These are phyloP conservation scores for Lasioglossum villosulum DNA, from an alignment of 2,888 invertebrate genomes.

Conservation along the genomic window DNA sequence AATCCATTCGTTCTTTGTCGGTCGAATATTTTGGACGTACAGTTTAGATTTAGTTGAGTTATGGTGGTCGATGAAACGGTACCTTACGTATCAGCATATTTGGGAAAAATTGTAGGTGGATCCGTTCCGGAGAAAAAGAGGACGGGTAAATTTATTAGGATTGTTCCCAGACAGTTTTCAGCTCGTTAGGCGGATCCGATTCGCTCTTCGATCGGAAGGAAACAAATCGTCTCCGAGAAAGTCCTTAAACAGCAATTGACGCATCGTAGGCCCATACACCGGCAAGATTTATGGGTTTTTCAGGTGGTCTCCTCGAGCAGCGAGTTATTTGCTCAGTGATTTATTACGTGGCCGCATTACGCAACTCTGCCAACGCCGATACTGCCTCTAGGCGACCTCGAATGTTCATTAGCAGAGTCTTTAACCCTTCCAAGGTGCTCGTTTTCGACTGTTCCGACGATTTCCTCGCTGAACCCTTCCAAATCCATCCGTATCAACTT, in stretches of 20 bases:
- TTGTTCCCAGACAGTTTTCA: neutral
- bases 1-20: too few relatives aligned
- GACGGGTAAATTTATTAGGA: neutral
- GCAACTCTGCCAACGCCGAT: neutral
- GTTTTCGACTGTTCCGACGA: neutral
- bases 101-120: neutral
- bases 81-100: neutral
- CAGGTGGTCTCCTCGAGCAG: neutral
- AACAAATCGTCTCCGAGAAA: neutral
- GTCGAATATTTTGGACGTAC: too few relatives aligned
- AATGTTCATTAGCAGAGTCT: neutral
- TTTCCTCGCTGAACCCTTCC: neutral
- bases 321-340: constrained; percentile 6
- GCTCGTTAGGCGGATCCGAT: neutral
- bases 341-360: constrained; percentile 3
- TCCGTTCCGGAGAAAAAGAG: neutral
- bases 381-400: neutral
- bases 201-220: neutral
- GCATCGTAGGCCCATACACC: neutral
- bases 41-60: neutral
- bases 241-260: constrained; percentile 13
- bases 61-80: neutral
- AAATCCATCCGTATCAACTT: neutral
- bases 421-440: neutral
- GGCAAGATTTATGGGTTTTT: constrained; percentile 16